Evolutionary conservation across 2,113 vertebrate genomes (phyloP).

Genomic region (Pseudonaja textilis): DNA sequence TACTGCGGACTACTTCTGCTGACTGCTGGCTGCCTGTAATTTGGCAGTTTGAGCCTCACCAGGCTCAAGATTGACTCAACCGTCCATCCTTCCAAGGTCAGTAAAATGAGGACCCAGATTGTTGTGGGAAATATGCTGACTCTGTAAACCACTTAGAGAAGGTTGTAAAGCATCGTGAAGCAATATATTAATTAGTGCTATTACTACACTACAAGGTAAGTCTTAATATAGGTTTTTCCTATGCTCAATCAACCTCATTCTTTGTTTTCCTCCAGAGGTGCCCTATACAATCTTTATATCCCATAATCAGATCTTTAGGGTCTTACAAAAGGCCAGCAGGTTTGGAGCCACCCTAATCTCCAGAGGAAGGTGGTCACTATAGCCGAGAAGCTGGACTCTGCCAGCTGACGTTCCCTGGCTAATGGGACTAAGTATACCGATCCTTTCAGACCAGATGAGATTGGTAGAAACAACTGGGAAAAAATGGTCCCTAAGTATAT

Average conservation of each 20-base stretch:
- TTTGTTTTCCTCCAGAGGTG: not conserved
- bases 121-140: too few species aligned
- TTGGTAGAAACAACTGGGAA: not conserved
- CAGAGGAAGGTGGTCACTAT: not conserved
- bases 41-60: too few species aligned
- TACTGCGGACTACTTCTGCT: too few species aligned
- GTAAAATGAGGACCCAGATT: too few species aligned
- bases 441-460: not conserved
- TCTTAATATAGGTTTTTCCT: not conserved
- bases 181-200: too few species aligned
- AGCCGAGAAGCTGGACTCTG: not conserved
- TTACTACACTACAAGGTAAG: not conserved
- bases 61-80: too few species aligned
- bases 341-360: not conserved
- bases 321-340: not conserved
- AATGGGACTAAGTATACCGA: not conserved
- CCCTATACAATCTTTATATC: not conserved
- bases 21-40: too few species aligned
- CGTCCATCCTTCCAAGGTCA: too few species aligned
- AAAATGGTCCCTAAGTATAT: not conserved
- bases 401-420: not conserved
- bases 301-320: not conserved
- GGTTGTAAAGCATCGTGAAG: too few species aligned
- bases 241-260: not conserved
- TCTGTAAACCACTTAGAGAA: too few species aligned